phyloP scores from a whole-genome alignment of 2,113 vertebrate species.

The Bufo gargarizans region DNA sequence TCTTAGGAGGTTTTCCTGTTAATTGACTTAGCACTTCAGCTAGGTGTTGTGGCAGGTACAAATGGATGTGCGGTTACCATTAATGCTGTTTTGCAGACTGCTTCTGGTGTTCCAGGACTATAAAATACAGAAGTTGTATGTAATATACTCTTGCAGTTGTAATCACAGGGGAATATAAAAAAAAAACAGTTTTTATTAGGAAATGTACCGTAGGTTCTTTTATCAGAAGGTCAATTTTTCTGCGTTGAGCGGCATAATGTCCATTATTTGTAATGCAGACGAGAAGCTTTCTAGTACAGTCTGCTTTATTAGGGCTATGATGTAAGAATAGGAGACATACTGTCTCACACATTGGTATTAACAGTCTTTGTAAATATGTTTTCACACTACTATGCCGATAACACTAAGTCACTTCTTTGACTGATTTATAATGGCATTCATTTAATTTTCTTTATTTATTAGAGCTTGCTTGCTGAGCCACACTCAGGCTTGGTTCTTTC shows the following conservation, averaged over 20 bases:
- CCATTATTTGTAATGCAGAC: neutral
- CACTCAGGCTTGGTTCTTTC: neutral
- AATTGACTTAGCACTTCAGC: constrained; percentile 36
- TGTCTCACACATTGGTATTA: neutral
- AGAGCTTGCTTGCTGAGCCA: neutral
- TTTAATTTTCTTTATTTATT: neutral
- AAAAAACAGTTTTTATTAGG: neutral
- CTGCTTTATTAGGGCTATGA: neutral
- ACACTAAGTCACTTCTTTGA: neutral
- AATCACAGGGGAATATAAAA: neutral
- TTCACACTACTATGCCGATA: neutral
- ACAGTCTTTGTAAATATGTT: neutral
- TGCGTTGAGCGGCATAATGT: neutral
- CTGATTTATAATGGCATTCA: neutral
- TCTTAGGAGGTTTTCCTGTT: constrained; percentile 7
- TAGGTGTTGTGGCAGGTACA: constrained; percentile 25
- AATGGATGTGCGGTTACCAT: neutral
- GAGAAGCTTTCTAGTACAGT: neutral
- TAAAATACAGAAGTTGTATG: neutral
- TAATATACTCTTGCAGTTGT: neutral
- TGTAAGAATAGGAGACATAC: neutral
- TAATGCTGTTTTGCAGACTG: constrained; percentile 11
- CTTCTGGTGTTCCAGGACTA: neutral
- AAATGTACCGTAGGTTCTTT: neutral
- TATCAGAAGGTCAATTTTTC: neutral